Evolutionary conservation across 1,140 invertebrate species (phyloP).

Genomic region (Pteromalus puparum): DNA sequence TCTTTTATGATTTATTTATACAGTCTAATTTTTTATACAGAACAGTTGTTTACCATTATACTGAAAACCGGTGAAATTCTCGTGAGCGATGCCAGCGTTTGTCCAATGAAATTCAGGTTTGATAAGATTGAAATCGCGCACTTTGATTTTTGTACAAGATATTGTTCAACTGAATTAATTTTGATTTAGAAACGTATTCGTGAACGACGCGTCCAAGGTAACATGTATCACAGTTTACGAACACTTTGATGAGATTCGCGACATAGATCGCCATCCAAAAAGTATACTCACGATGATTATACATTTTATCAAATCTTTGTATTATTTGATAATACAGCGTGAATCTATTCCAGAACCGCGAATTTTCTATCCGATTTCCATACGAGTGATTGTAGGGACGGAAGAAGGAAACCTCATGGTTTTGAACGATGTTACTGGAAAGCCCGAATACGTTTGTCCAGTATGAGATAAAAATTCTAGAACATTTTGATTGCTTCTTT

Average conservation of each 20-base stretch:
- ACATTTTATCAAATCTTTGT: neutral
- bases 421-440: conserved; percentile 55
- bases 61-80: conserved; percentile 57
- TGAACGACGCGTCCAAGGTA: conserved; percentile 50
- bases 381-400: conserved; percentile 57
- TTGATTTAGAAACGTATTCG: conserved; percentile 53
- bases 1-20: neutral
- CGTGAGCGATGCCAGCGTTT: conserved; percentile 41
- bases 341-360: conserved; percentile 29
- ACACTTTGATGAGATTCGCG: conserved; percentile 55
- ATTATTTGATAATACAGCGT: neutral
- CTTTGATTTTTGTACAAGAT: neutral
- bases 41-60: conserved; percentile 54
- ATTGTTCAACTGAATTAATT: neutral
- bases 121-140: neutral
- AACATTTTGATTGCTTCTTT: neutral
- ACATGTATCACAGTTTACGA: conserved; percentile 58
- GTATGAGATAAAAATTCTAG: conserved; percentile 19
- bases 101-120: conserved; percentile 58
- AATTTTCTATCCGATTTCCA: conserved; percentile 51
- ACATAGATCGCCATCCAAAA: conserved; percentile 1
- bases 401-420: conserved; percentile 53
- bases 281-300: conserved; percentile 11
- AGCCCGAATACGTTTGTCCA: conserved; percentile 44
- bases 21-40: conserved; percentile 45